phyloP scores from a whole-genome alignment of 2,797 vertebrate species.

The Betta splendens region DNA sequence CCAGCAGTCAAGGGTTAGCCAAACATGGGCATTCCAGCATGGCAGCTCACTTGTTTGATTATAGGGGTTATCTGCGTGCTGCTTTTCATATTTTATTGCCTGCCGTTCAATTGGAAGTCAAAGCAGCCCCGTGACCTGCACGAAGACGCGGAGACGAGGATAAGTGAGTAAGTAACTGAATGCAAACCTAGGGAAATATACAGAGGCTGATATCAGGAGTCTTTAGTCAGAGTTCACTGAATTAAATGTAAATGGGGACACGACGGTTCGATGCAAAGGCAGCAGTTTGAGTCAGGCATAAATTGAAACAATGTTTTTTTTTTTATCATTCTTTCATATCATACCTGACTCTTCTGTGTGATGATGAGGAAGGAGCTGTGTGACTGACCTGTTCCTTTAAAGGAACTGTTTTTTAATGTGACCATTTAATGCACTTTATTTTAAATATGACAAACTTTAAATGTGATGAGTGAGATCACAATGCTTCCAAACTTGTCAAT shows the following conservation, averaged over 20 bases:
- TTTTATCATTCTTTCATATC: not conserved
- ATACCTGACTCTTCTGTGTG: not conserved
- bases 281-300: constrained; percentile 8
- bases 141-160: constrained; percentile 20
- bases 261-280: constrained; percentile 2
- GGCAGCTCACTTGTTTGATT: constrained; percentile 62
- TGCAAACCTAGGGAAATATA: constrained; percentile 47
- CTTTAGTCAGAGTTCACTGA: constrained; percentile 1
- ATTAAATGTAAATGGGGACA: constrained; percentile 24
- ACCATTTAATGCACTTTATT: no score
- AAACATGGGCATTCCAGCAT: constrained; percentile 87
- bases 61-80: constrained; percentile 58
- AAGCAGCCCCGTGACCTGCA: constrained; percentile 48
- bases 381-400: no score
- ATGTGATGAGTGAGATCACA: no score
- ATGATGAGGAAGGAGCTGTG: not conserved
- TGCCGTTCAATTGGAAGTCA: constrained; percentile 51
- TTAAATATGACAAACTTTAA: no score
- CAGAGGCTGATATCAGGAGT: constrained; percentile 35
- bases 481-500: no score
- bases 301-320: no score
- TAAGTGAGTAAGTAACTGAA: constrained; percentile 62
- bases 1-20: constrained; percentile 83
- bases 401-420: no score
- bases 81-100: constrained; percentile 72